These are phyloP conservation scores for Scaptodrosophila lebanonensis DNA, from an alignment of 1,140 invertebrate genomes.

Conservation along the genomic window DNA sequence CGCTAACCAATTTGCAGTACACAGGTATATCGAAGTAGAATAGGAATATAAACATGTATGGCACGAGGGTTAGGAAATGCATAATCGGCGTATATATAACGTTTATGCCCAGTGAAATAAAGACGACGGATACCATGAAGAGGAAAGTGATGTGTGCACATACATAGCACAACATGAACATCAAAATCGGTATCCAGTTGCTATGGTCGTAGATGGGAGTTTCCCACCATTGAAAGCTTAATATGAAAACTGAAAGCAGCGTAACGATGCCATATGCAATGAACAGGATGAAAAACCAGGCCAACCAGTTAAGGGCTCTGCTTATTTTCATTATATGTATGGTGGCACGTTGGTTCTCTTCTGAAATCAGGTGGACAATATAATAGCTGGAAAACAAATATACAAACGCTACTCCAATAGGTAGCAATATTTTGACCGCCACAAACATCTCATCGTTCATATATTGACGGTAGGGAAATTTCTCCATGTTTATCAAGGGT, in stretches of 20 bases:
- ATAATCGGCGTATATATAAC: neutral
- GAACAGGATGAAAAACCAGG: constrained; percentile 9
- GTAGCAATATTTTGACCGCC: constrained; percentile 6
- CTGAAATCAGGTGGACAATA: constrained; percentile 60
- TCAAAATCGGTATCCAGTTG: neutral
- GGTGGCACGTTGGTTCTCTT: constrained; percentile 46
- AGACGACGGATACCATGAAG: constrained; percentile 6
- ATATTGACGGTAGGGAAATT: constrained; percentile 17
- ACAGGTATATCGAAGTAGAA: constrained; percentile 4
- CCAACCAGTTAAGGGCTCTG: constrained; percentile 77
- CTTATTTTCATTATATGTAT: constrained; percentile 83
- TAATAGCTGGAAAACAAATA: constrained; percentile 78
- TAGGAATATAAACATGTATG: constrained; percentile 72
- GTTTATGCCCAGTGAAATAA: neutral
- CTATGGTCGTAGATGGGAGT: constrained; percentile 5
- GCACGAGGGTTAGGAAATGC: neutral
- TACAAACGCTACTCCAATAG: constrained; percentile 12
- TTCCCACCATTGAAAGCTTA: neutral
- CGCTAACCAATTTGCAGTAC: constrained; percentile 3
- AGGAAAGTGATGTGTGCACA: constrained; percentile 7
- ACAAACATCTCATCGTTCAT: constrained; percentile 3
- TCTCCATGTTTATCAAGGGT: constrained; percentile 2
- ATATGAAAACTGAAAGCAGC: neutral
- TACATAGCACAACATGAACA: constrained; percentile 14
- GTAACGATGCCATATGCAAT: neutral